These are phyloP conservation scores for Pollenia amentaria DNA, from an alignment of 2,888 invertebrate species.

Conservation along the genomic window DNA sequence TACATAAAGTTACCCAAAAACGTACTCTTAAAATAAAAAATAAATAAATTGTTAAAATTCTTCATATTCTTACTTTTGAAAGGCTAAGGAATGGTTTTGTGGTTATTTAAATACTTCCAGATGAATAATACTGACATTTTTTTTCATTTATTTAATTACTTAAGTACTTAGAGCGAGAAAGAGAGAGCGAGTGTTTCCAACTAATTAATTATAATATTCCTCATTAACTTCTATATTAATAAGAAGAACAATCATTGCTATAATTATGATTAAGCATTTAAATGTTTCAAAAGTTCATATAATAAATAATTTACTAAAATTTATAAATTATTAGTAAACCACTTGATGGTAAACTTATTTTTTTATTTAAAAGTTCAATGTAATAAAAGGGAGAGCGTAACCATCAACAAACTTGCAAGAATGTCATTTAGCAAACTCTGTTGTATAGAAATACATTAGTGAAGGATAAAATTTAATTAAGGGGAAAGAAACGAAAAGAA, in stretches of 20 bases:
- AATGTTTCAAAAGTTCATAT: neutral
- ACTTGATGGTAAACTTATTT: neutral
- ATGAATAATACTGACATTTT: too few species aligned
- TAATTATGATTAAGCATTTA: constrained; percentile 16
- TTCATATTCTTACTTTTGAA: too few species aligned
- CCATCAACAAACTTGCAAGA: constrained; percentile 25
- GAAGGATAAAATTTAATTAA: neutral
- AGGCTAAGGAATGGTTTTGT: too few species aligned
- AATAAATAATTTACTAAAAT: constrained; percentile 14
- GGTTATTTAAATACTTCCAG: too few species aligned
- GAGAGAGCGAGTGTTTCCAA: neutral
- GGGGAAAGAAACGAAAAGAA: constrained; percentile 9
- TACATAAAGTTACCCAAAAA: too few species aligned
- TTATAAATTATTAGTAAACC: neutral
- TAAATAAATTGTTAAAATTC: too few species aligned
- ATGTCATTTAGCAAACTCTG: constrained; percentile 46
- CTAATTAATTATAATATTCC: neutral
- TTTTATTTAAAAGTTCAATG: neutral
- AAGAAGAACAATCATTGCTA: neutral
- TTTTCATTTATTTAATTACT: too few species aligned
- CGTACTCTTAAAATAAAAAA: too few species aligned
- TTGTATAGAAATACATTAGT: neutral
- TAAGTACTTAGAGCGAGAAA: too few species aligned
- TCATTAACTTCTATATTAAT: neutral
- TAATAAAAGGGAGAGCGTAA: neutral